Evolutionary conservation across 2,113 vertebrate species (phyloP).

Genomic region (Anthoscopus minutus): DNA sequence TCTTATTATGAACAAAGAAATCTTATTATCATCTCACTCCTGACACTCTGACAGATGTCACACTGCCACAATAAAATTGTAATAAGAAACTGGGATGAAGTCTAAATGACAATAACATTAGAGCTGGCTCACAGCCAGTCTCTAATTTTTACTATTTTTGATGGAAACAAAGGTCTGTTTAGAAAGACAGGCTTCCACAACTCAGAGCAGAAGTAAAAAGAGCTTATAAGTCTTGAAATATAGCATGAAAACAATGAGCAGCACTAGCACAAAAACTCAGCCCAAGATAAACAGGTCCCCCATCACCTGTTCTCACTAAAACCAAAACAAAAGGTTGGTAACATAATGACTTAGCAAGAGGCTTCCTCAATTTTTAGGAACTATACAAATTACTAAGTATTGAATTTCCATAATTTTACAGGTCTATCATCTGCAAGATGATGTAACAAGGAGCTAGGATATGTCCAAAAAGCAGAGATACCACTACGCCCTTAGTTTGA

Average conservation of each 20-base stretch:
- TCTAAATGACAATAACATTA: background rate
- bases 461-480: background rate
- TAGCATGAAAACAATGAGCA: background rate
- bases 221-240: background rate
- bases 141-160: background rate
- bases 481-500: rapidly evolving
- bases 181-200: background rate
- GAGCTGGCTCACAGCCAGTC: background rate
- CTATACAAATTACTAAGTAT: background rate
- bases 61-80: background rate
- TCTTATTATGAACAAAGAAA: background rate
- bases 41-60: background rate
- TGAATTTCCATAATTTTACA: background rate
- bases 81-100: background rate
- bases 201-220: background rate
- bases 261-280: background rate
- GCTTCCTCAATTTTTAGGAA: background rate
- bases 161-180: background rate
- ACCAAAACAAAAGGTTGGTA: background rate
- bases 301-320: background rate
- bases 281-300: background rate
- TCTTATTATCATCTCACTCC: background rate
- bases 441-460: background rate
- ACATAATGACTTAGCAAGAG: background rate
- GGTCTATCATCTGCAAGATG: background rate